Evolutionary conservation across 2,888 invertebrate genomes (phyloP).

Genomic region (Pilophorus perplexus): DNA sequence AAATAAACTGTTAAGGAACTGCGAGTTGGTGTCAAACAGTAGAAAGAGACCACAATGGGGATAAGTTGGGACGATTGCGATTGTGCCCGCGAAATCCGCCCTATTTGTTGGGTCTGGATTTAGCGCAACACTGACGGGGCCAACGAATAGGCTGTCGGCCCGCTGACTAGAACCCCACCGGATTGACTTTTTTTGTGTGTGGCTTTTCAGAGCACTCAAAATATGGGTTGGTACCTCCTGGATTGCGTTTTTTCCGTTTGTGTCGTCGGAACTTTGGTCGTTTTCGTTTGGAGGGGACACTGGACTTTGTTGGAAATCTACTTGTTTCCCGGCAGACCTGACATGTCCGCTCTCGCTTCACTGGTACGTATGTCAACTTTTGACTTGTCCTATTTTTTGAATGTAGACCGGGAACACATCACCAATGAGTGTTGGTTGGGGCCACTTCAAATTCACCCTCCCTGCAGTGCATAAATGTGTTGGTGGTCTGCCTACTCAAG

Average conservation of each 20-base stretch:
- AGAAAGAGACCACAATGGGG: slow-evolving; percentile 29
- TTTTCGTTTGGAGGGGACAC: slow-evolving; percentile 83
- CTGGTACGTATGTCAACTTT: slow-evolving; percentile 69
- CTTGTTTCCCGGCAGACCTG: slow-evolving; percentile 68
- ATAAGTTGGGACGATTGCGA: slow-evolving; percentile 27
- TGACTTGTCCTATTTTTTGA: no score
- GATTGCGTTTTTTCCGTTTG: slow-evolving; percentile 84
- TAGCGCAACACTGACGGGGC: no score
- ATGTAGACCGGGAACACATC: no score
- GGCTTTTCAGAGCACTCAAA: slow-evolving; percentile 48
- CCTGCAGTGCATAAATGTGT: no score
- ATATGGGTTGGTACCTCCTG: slow-evolving; percentile 63
- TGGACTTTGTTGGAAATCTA: slow-evolving; percentile 80
- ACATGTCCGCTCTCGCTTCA: slow-evolving; percentile 72
- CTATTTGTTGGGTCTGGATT: slow-evolving; percentile 1
- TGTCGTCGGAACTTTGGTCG: slow-evolving; percentile 78
- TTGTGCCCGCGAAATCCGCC: slow-evolving; percentile 4
- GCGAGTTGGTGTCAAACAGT: slow-evolving; percentile 39
- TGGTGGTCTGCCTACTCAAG: no score
- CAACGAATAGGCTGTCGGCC: no score
- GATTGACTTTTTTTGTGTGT: background rate
- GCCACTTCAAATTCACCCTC: no score
- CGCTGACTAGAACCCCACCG: no score
- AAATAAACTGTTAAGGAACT: slow-evolving; percentile 39
- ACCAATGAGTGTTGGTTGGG: no score